Base-by-base conservation (phyloP, 2,797 vertebrate genomes). In the Oceanodroma leucorhoa region DNA sequence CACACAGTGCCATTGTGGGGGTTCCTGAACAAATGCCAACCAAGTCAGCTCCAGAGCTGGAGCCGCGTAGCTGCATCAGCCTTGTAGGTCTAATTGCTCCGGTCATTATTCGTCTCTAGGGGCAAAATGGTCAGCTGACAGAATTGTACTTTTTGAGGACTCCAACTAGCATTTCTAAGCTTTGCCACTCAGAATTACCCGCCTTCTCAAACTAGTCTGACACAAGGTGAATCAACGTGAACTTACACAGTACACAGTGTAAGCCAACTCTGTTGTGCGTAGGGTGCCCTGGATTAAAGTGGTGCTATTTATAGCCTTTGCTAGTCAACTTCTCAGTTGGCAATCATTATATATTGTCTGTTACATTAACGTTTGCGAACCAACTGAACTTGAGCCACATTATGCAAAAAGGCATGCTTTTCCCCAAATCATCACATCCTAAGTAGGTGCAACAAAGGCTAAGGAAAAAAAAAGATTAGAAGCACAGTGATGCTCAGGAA, bases 101-200 rank as follows among this genome's bases (percentile, higher is more conserved):
- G n/a, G 18, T 53, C 38, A 27, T 57, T 5, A 14, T 18, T 45
- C 34, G 34, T 45, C 36, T 40, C 17, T 14, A 26, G 21, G 43
- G 21, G 2, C 6, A 57, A 67, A 80, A 41, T 2, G 1, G 0
- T 38, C 13, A 50, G 16, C 11, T 75, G 27, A 24, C 11, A 38
- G 36, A 53, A 50, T 30, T 30, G 6, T 48, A 11, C 13, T 38
- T 50, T 50, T 32, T 1, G 2, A 50, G 20, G 43, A 24, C 14
- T 38, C 3, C 23, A 54, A 20, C 5, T n/a, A 34, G 3, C 10
- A 34, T 62, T 50, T 51, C 40, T 51, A 38, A 62, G 18, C 14
- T 86, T 64, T 81, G 12, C 24, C 10, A 8, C 14, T 34, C 11
- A 45, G 13, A 75, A 43, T 10, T 69, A 57, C 11, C 26, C 8